Conservation (phyloP, 2,797 vertebrate genomes). For the Macropus fuliginosus region DNA sequence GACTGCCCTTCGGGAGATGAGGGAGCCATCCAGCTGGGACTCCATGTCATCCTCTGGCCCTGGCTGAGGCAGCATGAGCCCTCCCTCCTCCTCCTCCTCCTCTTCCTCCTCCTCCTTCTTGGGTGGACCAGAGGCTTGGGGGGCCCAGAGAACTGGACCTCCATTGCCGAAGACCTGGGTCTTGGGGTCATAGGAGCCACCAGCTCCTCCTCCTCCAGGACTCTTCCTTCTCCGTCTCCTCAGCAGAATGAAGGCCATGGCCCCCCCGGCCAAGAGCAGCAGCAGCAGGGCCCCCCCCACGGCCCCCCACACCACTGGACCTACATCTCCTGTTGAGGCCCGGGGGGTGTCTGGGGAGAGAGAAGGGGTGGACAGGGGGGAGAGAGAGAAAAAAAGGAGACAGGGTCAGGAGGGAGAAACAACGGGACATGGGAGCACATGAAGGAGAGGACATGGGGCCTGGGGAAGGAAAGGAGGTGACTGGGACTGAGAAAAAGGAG, state of each 20-base stretch:
- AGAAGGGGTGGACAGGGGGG: conserved; percentile 51
- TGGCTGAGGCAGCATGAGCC: conserved; percentile 82
- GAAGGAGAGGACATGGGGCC: background rate
- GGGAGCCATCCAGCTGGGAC: conserved; percentile 93
- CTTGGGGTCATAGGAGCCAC: conserved; percentile 87
- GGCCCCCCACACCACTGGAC: conserved; percentile 90
- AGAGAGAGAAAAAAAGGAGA: conserved; percentile 37
- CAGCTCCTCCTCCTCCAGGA: conserved; percentile 68
- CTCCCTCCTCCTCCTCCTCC: conserved; percentile 83
- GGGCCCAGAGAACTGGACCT: conserved; percentile 78
- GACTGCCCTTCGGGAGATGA: conserved; percentile 94
- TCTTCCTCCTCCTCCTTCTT: conserved; percentile 87
- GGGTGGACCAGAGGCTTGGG: conserved; percentile 85
- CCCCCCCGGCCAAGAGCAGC: conserved; percentile 87
- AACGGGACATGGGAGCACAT: conserved; percentile 63
- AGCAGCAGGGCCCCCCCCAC: conserved; percentile 91
- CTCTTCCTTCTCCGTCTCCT: conserved; percentile 83
- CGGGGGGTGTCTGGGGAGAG: conserved; percentile 77
- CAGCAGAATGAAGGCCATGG: conserved; percentile 87
- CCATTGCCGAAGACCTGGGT: conserved; percentile 89
- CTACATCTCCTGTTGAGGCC: conserved; percentile 83
- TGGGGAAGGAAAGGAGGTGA: background rate
- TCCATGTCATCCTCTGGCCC: conserved; percentile 91
- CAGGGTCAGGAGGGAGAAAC: conserved; percentile 86
- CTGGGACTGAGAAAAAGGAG: too few relatives aligned